Evolutionary conservation across 1,140 invertebrate genomes (phyloP), one percentile per base, ranked within the genome.

Genomic region (Cyphomyrmex costatus): DNA sequence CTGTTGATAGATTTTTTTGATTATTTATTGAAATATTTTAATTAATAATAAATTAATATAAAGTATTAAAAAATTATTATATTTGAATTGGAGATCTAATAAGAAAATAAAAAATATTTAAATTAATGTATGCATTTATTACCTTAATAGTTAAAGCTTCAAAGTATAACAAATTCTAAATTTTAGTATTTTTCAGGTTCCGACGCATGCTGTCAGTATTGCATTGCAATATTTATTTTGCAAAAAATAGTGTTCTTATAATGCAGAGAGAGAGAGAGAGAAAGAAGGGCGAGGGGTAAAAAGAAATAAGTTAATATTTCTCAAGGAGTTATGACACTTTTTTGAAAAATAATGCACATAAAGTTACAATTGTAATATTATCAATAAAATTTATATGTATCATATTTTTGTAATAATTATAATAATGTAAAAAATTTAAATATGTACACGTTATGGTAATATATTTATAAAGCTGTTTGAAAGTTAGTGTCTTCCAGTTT

Each of bases 181-280:
- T 4, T 51, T 1, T 19, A 42, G 10, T 42, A 8, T 42, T 42
- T 42, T 7, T 51, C 4, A 5, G 4, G 16, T 19, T 51, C 6
- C 49, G 14, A 51, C 3, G 16, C 5, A 10, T 51, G 49, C 3
- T 0, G 49, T 51, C 5, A 16, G 4, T 51, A 51, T 51, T 51
- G 4, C 16, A 51, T 51, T 42, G 36, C 36, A 77, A 56, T 60
- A 46, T 77, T 7, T 16, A 61, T 77, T 21, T 6, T 16, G 14
- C 71, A 58, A 33, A 74, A 6, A 5, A 5, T 33, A 76, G 36
- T 77, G 36, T 36, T 77, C 46, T 46, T 60, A 61, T 77, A 42
- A 42, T 42, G 58, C 42, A 61, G 16, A 2, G 21, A 4, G 6
- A 60, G 19, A 19, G 1, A 21, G n/a, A n/a, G n/a, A n/a, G n/a